Conservation (phyloP, 2,797 vertebrate genomes). For the Falco naumanni region DNA sequence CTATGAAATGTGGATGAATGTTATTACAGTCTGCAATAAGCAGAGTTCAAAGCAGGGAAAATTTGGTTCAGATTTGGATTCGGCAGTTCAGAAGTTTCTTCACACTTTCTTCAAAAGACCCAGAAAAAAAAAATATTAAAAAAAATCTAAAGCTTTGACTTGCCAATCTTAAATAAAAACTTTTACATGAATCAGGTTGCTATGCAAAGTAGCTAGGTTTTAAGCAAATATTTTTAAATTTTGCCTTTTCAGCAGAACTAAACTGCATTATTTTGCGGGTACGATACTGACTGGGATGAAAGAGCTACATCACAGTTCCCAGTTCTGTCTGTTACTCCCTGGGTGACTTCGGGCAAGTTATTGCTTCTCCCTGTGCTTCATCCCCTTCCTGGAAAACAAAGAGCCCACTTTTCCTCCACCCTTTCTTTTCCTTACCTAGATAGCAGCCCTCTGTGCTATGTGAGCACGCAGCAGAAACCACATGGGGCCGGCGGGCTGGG, state of each 20-base stretch:
- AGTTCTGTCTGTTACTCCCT: neutral
- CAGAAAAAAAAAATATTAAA: neutral
- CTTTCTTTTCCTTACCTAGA: neutral
- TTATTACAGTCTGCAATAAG: conserved; percentile 63
- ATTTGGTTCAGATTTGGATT: conserved; percentile 66
- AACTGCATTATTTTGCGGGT: conserved; percentile 38
- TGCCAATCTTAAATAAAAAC: conserved; percentile 28
- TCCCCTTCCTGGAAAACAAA: conserved; percentile 6
- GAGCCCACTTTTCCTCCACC: neutral
- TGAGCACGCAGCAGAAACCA: neutral
- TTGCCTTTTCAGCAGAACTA: conserved; percentile 51
- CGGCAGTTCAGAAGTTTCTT: conserved; percentile 60
- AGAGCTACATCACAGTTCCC: neutral
- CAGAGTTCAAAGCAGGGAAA: conserved; percentile 55
- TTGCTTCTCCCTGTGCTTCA: conserved; percentile 28
- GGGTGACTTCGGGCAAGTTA: conserved; percentile 6
- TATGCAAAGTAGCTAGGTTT: conserved; percentile 53
- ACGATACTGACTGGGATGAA: conserved; percentile 43
- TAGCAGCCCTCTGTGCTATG: accelerated
- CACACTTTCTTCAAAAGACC: conserved; percentile 53
- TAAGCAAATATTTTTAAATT: conserved; percentile 42
- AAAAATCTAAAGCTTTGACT: neutral
- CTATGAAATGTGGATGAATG: conserved; percentile 64
- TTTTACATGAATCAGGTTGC: neutral
- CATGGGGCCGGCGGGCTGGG: accelerated